A percentile compares a stretch with the other conserved stretches of the same genome.
Conservation (phyloP, 2,113 vertebrate genomes). For the Seriola aureovittata region DNA sequence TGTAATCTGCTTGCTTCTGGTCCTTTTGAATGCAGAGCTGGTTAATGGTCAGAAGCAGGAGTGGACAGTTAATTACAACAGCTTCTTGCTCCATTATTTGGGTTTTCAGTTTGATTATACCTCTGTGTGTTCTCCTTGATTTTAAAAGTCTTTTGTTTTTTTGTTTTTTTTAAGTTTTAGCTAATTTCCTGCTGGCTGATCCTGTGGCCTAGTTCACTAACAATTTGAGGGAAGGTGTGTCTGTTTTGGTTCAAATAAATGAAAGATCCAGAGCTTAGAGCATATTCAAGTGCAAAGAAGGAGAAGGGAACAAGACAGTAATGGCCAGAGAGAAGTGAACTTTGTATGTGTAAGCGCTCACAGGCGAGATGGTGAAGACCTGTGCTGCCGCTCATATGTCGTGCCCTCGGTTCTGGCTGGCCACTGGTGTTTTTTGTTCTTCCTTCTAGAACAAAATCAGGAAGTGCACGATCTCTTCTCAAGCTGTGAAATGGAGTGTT, state of each 20-base stretch:
- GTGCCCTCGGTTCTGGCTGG: slow-evolving; percentile 48
- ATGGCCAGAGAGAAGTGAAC: slow-evolving; percentile 18
- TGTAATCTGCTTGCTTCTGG: slow-evolving; percentile 30
- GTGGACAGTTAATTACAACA: not conserved
- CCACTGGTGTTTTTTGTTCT: slow-evolving; percentile 57
- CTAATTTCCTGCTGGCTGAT: slow-evolving; percentile 16
- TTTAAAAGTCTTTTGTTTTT: not conserved
- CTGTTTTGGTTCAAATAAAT: slow-evolving; percentile 12
- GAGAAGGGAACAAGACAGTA: slow-evolving; percentile 3
- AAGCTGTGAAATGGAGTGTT: slow-evolving; percentile 71
- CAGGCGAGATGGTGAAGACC: slow-evolving; percentile 25
- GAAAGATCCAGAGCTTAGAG: not conserved
- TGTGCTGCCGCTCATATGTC: slow-evolving; percentile 29
- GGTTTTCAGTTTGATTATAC: slow-evolving; percentile 50
- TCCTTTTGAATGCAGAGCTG: slow-evolving; percentile 33
- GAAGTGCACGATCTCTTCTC: slow-evolving; percentile 70
- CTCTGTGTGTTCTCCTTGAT: slow-evolving; percentile 4
- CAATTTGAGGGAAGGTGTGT: slow-evolving; percentile 30
- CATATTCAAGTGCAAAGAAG: not conserved
- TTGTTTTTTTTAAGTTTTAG: slow-evolving; percentile 33
- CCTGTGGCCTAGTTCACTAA: slow-evolving; percentile 29
- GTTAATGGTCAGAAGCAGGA: slow-evolving; percentile 11
- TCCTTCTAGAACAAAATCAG: slow-evolving; percentile 76
- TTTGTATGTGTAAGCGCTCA: slow-evolving; percentile 19
- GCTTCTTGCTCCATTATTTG: slow-evolving; percentile 35